Percentiles rank a stretch among this genome's conserved stretches.
Evolutionary conservation across 35 echinoderm and acorn worm species (phyloP).

Genomic region (Stichopus chloronotus): DNA sequence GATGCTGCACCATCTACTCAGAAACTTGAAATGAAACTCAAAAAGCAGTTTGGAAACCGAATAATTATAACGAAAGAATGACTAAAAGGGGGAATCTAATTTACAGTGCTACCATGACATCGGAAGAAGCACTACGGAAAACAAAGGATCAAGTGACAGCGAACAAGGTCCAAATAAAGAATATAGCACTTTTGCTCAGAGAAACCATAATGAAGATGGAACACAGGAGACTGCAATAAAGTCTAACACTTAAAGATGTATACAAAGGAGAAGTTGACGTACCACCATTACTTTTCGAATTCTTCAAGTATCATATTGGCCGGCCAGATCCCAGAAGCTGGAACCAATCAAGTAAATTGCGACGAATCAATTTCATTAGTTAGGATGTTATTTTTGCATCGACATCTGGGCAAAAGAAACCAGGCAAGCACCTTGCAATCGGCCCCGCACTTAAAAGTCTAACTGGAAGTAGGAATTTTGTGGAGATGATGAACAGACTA

Average conservation of each 20-base stretch:
- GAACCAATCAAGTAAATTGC: constrained; percentile 16
- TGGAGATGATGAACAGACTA: background rate
- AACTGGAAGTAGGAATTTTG: constrained; percentile 37
- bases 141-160: background rate
- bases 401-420: constrained; percentile 17
- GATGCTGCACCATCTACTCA: constrained; percentile 25
- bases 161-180: background rate
- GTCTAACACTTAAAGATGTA: constrained; percentile 23
- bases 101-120: constrained; percentile 2
- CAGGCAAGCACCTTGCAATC: background rate
- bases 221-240: background rate
- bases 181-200: constrained; percentile 5
- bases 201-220: constrained; percentile 1
- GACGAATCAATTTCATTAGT: background rate
- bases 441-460: background rate
- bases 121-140: background rate
- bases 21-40: constrained; percentile 22
- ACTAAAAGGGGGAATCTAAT: background rate
- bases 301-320: constrained; percentile 19
- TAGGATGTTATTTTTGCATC: constrained; percentile 13
- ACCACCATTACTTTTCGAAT: constrained; percentile 11
- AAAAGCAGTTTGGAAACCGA: constrained; percentile 17
- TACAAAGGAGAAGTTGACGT: constrained; percentile 30
- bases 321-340: constrained; percentile 16
- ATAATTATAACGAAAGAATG: constrained; percentile 19